Evolutionary conservation across 92 coral and sea anemone species (phyloP), one percentile per base, ranked within the genome.

Genomic region (Palythoa caribaeorum): DNA sequence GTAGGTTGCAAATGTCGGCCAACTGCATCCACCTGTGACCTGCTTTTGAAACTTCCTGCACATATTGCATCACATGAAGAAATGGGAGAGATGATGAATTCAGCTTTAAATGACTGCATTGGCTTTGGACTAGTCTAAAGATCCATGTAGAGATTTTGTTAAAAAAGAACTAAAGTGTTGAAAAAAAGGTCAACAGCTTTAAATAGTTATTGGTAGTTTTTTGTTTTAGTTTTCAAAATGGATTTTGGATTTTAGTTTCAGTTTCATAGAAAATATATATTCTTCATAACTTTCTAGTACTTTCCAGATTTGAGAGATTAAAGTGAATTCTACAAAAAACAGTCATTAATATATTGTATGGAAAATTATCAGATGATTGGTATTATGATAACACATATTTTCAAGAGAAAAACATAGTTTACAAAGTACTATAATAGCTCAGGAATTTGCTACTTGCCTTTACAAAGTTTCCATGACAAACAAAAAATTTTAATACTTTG

Each of bases 121-220:
- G 78, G 88, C 38, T 84, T 84, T 70, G 88, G 88, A 35, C 53
- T 81, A 9, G 73, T 81, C 71, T 81, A 38, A 81, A 65, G 35
- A 65, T 65, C 71, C 15, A 19, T 65, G 15, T 65, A 65, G 37
- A 65, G 71, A 65, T 65, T 65, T 65, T 65, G 37, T 65, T 65
- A 40, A 65, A 21, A 65, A 65, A 65, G 71, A 65, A 17, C 0
- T 35, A 65, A 65, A 65, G 35, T 65, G 71, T 65, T 65, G 71
- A 65, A 65, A 65, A 65, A 21, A 65, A 5, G 65, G 65, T 57
- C 65, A 57, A 57, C 65, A 57, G 65, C 65, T 57, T 12, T 65
- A 65, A 4, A 5, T 65, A 65, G 35, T 16, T 5, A 65, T 21
- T 65, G 71, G 71, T 65, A 65, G 71, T 65, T 65, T 65, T 17